phyloP scores from a whole-genome alignment of 2,797 vertebrate species.

The Podarcis lilfordi region DNA sequence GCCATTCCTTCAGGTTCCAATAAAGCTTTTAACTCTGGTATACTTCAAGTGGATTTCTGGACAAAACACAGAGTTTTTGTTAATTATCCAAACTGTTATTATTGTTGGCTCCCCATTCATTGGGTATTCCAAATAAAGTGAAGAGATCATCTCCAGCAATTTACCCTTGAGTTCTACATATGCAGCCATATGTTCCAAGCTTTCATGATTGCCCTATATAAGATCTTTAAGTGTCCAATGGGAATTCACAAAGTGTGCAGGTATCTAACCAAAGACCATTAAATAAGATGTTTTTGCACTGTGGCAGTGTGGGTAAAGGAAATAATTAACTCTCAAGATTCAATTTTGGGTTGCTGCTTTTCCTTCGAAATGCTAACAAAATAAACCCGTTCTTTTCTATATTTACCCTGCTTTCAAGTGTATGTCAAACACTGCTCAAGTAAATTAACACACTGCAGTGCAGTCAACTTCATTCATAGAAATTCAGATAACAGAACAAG shows the following conservation, averaged over 20 bases:
- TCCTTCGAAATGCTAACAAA: constrained; percentile 17
- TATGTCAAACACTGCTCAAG: constrained; percentile 46
- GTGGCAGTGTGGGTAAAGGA: background rate
- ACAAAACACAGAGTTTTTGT: background rate
- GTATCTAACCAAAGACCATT: background rate
- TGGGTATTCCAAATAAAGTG: background rate
- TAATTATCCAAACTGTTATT: background rate
- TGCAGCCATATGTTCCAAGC: background rate
- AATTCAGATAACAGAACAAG: constrained; percentile 56
- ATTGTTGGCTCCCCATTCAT: background rate
- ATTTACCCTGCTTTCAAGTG: constrained; percentile 66
- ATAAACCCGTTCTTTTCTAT: constrained; percentile 57
- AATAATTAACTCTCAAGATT: constrained; percentile 9
- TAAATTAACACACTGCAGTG: constrained; percentile 50
- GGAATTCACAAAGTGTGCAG: background rate
- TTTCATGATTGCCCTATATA: background rate
- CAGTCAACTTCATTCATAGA: constrained; percentile 58
- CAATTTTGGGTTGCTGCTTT: constrained; percentile 2
- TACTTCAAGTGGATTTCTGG: background rate
- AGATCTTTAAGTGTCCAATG: background rate
- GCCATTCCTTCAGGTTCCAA: background rate
- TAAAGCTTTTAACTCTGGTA: background rate
- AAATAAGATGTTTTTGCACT: constrained; percentile 2
- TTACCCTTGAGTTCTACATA: background rate
- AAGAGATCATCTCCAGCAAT: background rate